Base-by-base conservation (phyloP, 2,888 invertebrate genomes). In the Eustalomyia histrio region DNA sequence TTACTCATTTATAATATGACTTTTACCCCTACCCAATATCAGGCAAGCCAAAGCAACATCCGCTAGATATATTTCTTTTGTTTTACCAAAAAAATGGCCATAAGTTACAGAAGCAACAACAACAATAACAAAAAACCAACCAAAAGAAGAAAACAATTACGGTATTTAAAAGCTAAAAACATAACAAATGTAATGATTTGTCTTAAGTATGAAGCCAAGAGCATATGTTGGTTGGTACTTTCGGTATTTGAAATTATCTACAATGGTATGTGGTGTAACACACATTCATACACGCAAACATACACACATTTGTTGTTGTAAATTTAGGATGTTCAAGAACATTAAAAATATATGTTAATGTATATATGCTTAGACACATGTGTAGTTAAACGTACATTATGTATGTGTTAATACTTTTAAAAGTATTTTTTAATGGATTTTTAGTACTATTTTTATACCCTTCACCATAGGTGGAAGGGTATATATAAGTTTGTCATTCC, bases 381-480 rank as follows among this genome's bases (percentile, higher is more conserved):
- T 73, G 61, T 57, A 53, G 57, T 14, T 57, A 7, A 43, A 43
- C n/a, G 14, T 18, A n/a, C 14, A 39, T 33, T 60, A 16, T 58
- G 60, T 50, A 73, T 33, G 76, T 74, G 80, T 65, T 67, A 72
- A 50, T 76, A 76, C 72, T 76, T 81, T 78, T 74, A 52, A 78
- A 81, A 81, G 73, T 80, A 78, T 81, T 81, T 81, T 81, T 81
- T 81, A 81, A 81, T 81, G 81, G 81, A 74, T 81, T 81, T 78
- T 74, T 69, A 76, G 76, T 50, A 80, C 58, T 72, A 69, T 67
- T 80, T 72, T 80, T n/a, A n/a, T n/a, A n/a, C n/a, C n/a, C n/a
- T n/a, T n/a, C n/a, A n/a, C n/a, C n/a, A n/a, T n/a, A n/a, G n/a
- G n/a, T n/a, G n/a, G n/a, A n/a, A n/a, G n/a, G n/a, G n/a, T n/a